Evolutionary conservation across 2,797 vertebrate species (phyloP), one percentile per base, ranked within the genome.

Genomic region (Acanthis flammea): DNA sequence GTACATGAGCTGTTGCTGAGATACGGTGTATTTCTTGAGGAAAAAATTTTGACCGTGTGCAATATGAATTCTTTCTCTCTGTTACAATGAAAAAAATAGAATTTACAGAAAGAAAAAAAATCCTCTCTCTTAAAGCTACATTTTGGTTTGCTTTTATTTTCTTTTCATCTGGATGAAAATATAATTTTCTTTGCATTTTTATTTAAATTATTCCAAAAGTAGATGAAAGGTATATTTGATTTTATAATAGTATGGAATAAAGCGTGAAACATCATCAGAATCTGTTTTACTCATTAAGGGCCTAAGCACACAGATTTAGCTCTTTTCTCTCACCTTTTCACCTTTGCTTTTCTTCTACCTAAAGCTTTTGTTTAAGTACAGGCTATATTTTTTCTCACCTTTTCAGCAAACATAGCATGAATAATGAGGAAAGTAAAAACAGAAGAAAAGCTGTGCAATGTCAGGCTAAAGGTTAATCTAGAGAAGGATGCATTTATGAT

Each of bases 1-100:
- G 25, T 70, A 61, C 39, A 45, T 62, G 60, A 72, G 82, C 70
- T 90, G 85, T 95, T 96, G 92, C 86, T 90, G 91, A 94, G 91
- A 72, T 82, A 92, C 28, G 0, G 42, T 50, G 30, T 76, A 55
- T 78, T 92, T 95, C 65, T 81, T 23, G 50, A 63, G 30, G 39
- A 89, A 90, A 88, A 84, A 86, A 67, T 7, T 31, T 39, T 54
- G 28, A 35, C 51, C 3, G 1, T 48, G 57, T 33, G 12, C 18
- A 78, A 68, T 88, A 88, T 1, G 10, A 91, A 86, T 33, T 55
- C 74, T 54, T 57, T 16, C 14, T 70, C 27, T 67, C 9, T 70
- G 35, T 50, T 77, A 55, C 30, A 73, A 61, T 53, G 27, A 14
- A 93, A 88, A 73, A 92, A 73, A 12, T 18, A 51, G 1, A 6